Conservation (phyloP, 2,113 vertebrate species). For the Polypterus senegalus region DNA sequence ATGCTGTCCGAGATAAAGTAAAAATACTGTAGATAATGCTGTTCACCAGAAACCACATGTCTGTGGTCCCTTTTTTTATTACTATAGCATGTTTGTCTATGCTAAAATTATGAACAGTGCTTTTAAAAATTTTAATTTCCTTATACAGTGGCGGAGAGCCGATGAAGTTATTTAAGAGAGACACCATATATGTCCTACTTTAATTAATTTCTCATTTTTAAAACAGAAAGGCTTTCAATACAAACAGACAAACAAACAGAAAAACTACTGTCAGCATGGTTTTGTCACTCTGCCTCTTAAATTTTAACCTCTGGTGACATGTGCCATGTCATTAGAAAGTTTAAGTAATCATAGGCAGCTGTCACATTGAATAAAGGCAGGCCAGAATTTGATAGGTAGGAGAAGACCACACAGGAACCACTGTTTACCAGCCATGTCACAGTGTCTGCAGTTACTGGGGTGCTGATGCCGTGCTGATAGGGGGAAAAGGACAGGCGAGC, state of each 20-base stretch:
- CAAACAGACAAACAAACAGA: conserved; percentile 14
- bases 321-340: conserved; percentile 23
- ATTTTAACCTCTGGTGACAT: conserved; percentile 19
- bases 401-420: conserved; percentile 27
- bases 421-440: background rate
- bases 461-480: background rate
- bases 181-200: no score
- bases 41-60: no score
- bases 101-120: no score
- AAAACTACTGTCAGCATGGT: background rate
- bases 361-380: conserved; percentile 22
- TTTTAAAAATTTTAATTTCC: no score
- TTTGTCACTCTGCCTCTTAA: conserved; percentile 26
- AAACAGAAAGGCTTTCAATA: background rate
- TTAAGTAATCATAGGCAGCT: conserved; percentile 20
- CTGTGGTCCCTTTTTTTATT: no score
- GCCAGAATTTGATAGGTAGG: conserved; percentile 5
- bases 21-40: no score
- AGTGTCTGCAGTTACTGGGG: background rate
- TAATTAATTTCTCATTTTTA: no score
- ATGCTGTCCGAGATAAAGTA: no score
- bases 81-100: no score
- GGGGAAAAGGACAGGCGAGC: background rate
- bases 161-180: no score
- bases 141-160: no score